Conservation (phyloP, 2,888 invertebrate species). For the Calliopum simillimum region DNA sequence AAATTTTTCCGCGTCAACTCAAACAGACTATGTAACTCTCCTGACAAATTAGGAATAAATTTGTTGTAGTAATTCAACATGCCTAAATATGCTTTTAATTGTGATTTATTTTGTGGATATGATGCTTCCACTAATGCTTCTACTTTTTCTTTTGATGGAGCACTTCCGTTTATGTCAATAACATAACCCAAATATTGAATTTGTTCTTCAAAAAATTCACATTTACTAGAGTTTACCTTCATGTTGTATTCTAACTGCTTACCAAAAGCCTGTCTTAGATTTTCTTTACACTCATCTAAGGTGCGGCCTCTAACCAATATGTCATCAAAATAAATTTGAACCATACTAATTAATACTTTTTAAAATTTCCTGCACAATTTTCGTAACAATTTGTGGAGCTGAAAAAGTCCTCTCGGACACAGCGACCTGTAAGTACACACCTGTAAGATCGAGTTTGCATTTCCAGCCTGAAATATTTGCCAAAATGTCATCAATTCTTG, state of each 20-base stretch:
- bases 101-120: neutral
- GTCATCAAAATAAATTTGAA: conserved; percentile 41
- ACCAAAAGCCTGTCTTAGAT: conserved; percentile 31
- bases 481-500: conserved; percentile 39
- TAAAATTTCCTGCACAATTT: conserved; percentile 26
- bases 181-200: conserved; percentile 25
- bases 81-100: neutral
- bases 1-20: neutral
- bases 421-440: conserved; percentile 46
- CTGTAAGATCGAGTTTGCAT: conserved; percentile 43
- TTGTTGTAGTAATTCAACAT: neutral
- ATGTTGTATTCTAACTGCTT: conserved; percentile 42
- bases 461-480: conserved; percentile 45
- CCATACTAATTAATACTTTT: conserved; percentile 16
- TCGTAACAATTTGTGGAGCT: conserved; percentile 26
- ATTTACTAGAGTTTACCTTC: too few species aligned
- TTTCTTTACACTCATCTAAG: conserved; percentile 30
- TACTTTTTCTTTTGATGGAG: conserved; percentile 24
- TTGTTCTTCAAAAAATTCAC: too few species aligned
- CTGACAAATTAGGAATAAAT: neutral
- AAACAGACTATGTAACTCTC: neutral
- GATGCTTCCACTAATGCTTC: conserved; percentile 13
- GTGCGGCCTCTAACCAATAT: conserved; percentile 37
- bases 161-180: conserved; percentile 20
- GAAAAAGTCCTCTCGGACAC: conserved; percentile 40